Evolutionary conservation across 1,140 invertebrate genomes (phyloP).

Genomic region (Papilio dardanus): DNA sequence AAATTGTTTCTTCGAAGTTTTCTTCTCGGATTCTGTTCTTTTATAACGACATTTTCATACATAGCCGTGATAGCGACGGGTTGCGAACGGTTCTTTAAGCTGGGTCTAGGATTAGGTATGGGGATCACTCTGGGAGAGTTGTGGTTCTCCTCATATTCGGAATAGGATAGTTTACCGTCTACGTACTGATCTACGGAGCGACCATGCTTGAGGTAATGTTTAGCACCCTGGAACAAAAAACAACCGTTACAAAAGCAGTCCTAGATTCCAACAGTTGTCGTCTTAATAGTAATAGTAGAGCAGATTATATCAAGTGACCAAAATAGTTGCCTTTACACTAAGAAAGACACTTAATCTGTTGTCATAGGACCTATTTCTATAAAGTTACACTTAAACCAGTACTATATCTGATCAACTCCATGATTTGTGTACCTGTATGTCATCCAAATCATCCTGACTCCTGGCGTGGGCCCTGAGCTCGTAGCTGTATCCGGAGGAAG

Average conservation of each 20-base stretch:
- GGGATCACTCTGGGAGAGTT: constrained; percentile 73
- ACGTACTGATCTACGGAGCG: constrained; percentile 90
- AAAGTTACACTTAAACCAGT: background rate
- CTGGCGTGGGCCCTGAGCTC: constrained; percentile 80
- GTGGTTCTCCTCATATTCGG: constrained; percentile 82
- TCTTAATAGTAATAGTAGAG: too few species aligned
- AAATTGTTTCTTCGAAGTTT: constrained; percentile 87
- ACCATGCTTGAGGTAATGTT: constrained; percentile 85
- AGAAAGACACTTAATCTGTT: background rate
- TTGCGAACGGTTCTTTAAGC: constrained; percentile 81
- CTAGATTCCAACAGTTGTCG: background rate
- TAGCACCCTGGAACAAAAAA: constrained; percentile 79
- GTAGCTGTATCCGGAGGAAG: constrained; percentile 77
- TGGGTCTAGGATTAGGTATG: constrained; percentile 73
- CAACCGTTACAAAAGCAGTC: background rate
- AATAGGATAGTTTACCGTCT: constrained; percentile 82
- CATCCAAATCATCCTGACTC: constrained; percentile 87
- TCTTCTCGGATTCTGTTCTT: constrained; percentile 87
- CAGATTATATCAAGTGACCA: background rate
- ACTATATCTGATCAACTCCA: background rate
- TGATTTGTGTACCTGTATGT: constrained; percentile 78
- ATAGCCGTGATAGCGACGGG: constrained; percentile 88
- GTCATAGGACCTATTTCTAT: background rate
- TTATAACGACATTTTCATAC: constrained; percentile 88
- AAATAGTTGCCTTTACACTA: background rate